phyloP scores from a whole-genome alignment of 2,888 invertebrate genomes.

The Ommatoiulus sabulosus region DNA sequence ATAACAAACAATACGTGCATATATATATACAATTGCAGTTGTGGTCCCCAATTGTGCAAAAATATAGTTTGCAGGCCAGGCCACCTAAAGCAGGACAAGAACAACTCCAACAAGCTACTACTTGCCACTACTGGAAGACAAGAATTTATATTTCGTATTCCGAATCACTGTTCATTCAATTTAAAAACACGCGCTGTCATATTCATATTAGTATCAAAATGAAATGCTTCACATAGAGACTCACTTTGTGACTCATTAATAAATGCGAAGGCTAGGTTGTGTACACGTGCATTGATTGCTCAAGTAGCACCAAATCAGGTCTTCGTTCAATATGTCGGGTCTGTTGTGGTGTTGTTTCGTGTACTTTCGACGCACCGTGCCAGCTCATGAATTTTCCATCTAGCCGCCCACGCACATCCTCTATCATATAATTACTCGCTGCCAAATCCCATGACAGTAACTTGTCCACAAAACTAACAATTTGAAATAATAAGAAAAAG shows the following conservation, averaged over 20 bases:
- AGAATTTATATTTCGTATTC: constrained; percentile 46
- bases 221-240: background rate
- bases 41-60: constrained; percentile 13
- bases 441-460: background rate
- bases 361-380: background rate
- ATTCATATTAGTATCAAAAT: background rate
- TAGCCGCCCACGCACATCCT: background rate
- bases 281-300: background rate
- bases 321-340: background rate
- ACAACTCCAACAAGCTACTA: constrained; percentile 16
- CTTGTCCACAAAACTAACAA: background rate
- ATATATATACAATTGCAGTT: constrained; percentile 11
- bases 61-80: background rate
- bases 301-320: background rate
- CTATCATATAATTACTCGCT: background rate
- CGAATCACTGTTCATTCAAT: background rate
- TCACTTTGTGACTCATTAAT: background rate
- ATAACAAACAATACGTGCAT: background rate
- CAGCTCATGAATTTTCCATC: background rate
- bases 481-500: background rate
- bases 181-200: background rate
- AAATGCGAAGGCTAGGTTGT: background rate
- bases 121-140: constrained; percentile 13
- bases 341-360: background rate
- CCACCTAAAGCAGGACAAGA: background rate